These are phyloP conservation scores for Trachelus stipa DNA, from an alignment of 2,888 invertebrate species.

Conservation along the genomic window DNA sequence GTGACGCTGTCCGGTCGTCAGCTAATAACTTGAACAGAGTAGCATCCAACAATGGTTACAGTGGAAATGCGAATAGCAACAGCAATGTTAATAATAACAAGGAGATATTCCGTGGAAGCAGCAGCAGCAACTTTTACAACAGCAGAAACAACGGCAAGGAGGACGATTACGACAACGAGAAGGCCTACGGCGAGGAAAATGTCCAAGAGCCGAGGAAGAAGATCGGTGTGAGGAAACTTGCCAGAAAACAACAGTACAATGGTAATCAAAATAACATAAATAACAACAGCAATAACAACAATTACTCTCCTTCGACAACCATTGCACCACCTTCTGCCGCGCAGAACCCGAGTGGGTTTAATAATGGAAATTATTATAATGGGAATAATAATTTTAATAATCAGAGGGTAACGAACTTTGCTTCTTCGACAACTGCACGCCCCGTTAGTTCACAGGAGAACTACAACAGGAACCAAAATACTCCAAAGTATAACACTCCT, in stretches of 20 bases:
- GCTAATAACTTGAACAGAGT: conserved; percentile 52
- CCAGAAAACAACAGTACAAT: conserved; percentile 49
- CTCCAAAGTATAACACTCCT: conserved; percentile 37
- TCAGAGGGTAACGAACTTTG: conserved; percentile 8
- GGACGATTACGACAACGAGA: conserved; percentile 67
- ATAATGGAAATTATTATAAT: conserved; percentile 35
- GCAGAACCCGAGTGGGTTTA: conserved; percentile 15
- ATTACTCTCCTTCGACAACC: conserved; percentile 44
- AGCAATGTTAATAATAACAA: conserved; percentile 45
- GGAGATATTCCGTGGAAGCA: conserved; percentile 45
- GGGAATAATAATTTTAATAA: conserved; percentile 19
- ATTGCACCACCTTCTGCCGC: conserved; percentile 27
- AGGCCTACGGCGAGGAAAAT: conserved; percentile 68
- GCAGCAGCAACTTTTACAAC: conserved; percentile 59
- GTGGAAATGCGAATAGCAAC: conserved; percentile 59
- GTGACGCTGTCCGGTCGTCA: conserved; percentile 65
- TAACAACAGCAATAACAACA: conserved; percentile 40
- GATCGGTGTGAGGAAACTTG: conserved; percentile 50
- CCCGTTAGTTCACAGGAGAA: conserved; percentile 21
- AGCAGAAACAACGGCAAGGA: conserved; percentile 66
- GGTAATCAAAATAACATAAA: conserved; percentile 26
- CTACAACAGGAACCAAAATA: conserved; percentile 40
- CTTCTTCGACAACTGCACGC: conserved; percentile 11
- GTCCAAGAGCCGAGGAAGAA: conserved; percentile 59
- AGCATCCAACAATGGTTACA: conserved; percentile 51